A percentile compares a stretch with the other conserved stretches of the same genome.
Conservation (phyloP, 1,140 invertebrate genomes). For the Drosophila nebulosa region DNA sequence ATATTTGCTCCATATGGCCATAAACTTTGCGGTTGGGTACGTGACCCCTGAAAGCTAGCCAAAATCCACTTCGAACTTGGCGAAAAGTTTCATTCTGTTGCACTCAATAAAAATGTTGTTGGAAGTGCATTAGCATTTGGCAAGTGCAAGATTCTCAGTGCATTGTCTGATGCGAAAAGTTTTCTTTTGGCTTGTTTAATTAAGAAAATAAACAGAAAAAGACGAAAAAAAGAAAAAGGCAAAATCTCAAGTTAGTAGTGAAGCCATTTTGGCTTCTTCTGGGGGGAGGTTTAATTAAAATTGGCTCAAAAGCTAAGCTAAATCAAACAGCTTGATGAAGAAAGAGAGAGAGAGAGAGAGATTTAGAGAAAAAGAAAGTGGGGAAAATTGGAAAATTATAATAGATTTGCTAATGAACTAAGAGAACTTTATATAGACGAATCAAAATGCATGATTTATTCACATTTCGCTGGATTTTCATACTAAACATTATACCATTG, state of each 20-base stretch:
- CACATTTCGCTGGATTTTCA: neutral
- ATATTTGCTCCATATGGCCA: constrained; percentile 17
- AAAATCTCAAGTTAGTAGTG: neutral
- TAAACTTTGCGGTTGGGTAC: constrained; percentile 59
- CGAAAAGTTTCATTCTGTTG: constrained; percentile 12
- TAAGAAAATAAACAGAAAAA: constrained; percentile 27
- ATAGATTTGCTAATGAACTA: neutral
- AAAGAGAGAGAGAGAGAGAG: neutral
- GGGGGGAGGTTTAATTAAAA: constrained; percentile 44
- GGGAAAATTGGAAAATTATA: neutral
- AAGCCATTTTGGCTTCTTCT: constrained; percentile 6
- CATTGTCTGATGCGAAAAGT: constrained; percentile 30
- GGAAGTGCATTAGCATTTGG: constrained; percentile 54
- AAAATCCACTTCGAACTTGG: constrained; percentile 14
- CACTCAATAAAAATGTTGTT: constrained; percentile 39
- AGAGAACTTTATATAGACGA: neutral
- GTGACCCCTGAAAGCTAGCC: constrained; percentile 26
- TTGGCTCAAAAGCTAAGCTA: neutral
- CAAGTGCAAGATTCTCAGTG: neutral
- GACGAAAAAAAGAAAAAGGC: constrained; percentile 7
- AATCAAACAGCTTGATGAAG: constrained; percentile 2
- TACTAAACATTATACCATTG: neutral
- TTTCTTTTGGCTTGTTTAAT: constrained; percentile 44
- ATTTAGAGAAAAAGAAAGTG: neutral
- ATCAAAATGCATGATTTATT: neutral